These are phyloP conservation scores for Busseola fusca DNA, from an alignment of 2,888 invertebrate genomes.

Conservation along the genomic window DNA sequence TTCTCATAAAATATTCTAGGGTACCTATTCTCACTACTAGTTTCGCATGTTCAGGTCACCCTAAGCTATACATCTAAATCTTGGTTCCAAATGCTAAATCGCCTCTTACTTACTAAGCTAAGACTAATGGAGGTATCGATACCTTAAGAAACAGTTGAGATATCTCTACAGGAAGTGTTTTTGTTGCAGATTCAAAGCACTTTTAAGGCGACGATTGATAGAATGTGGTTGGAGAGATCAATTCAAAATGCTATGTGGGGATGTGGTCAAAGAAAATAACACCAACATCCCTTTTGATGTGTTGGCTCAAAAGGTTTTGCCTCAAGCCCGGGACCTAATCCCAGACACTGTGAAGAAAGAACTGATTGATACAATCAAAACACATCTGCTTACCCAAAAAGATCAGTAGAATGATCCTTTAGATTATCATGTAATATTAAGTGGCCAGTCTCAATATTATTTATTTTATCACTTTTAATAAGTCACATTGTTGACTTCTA, in stretches of 20 bases:
- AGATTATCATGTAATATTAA: conserved; percentile 26
- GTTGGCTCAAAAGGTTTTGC: conserved; percentile 94
- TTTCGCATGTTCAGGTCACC: background rate
- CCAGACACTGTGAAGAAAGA: conserved; percentile 98
- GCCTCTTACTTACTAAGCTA: background rate
- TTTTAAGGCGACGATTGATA: conserved; percentile 93
- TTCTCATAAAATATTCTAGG: background rate
- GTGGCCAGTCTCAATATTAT: conserved; percentile 27
- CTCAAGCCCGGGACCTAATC: conserved; percentile 95
- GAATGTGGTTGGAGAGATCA: conserved; percentile 99
- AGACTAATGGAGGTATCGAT: background rate
- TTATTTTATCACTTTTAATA: conserved; percentile 15
- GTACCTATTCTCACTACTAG: background rate
- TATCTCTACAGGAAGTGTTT: background rate
- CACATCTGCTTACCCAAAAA: conserved; percentile 91
- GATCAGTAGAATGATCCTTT: conserved; percentile 68
- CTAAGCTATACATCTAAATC: background rate
- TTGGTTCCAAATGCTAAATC: background rate
- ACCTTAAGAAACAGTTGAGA: background rate
- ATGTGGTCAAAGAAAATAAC: conserved; percentile 94
- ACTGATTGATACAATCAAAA: conserved; percentile 95
- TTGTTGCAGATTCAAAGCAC: conserved; percentile 92
- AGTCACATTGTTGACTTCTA: conserved; percentile 7
- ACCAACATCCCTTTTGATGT: conserved; percentile 94
- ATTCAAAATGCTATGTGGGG: conserved; percentile 95